Evolutionary conservation across 2,888 invertebrate genomes (phyloP).

Genomic region (Octonoba sinensis): DNA sequence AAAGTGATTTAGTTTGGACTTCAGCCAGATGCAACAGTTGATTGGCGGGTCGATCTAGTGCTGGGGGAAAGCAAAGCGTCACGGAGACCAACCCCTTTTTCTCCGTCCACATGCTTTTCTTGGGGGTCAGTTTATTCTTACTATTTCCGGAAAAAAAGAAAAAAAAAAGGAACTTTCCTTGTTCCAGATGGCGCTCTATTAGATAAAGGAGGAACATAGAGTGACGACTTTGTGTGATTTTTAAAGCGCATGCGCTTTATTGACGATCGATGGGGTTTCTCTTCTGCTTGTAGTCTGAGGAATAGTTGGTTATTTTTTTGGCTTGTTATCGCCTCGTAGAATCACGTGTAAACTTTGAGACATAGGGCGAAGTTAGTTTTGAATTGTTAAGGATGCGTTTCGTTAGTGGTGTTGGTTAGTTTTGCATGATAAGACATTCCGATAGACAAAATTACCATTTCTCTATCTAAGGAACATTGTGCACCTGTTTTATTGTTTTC

Average conservation of each 20-base stretch:
- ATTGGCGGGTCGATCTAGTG: constrained; percentile 41
- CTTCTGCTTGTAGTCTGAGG: constrained; percentile 5
- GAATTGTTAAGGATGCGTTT: not conserved
- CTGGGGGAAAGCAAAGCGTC: not conserved
- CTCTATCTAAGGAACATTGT: too few species aligned
- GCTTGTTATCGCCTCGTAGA: constrained; percentile 38
- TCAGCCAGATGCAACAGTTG: constrained; percentile 58
- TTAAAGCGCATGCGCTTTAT: constrained; percentile 22
- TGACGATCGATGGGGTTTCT: constrained; percentile 32
- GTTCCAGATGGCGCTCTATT: constrained; percentile 26
- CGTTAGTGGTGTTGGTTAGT: too few species aligned
- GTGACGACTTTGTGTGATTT: constrained; percentile 27
- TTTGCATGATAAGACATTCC: not conserved
- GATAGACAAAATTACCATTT: too few species aligned
- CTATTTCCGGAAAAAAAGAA: constrained; percentile 25
- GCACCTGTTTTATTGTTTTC: too few species aligned
- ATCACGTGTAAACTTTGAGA: constrained; percentile 24
- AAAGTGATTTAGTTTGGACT: constrained; percentile 37
- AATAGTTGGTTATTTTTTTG: constrained; percentile 33
- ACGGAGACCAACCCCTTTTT: constrained; percentile 1
- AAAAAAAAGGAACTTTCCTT: constrained; percentile 27
- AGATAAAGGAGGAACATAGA: constrained; percentile 16
- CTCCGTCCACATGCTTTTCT: constrained; percentile 11
- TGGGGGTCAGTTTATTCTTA: constrained; percentile 45
- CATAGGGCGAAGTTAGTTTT: not conserved